Percentiles rank a stretch among this genome's conserved stretches.
phyloP scores from a whole-genome alignment of 2,888 invertebrate species.

The Willowsia nigromaculata region DNA sequence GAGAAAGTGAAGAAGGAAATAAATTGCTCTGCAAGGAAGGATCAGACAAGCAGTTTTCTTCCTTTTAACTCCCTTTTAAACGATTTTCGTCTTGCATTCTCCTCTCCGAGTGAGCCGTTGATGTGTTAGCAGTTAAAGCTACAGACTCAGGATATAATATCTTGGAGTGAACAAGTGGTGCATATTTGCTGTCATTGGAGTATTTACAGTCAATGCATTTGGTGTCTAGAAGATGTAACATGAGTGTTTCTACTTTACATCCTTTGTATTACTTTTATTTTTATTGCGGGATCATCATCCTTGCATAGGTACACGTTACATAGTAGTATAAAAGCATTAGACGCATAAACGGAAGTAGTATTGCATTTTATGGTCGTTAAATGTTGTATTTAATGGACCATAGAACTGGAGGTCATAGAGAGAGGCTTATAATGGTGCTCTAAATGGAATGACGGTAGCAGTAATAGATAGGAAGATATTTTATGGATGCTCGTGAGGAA shows the following conservation, averaged over 20 bases:
- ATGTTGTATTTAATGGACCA: conserved; percentile 57
- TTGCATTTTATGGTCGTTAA: conserved; percentile 64
- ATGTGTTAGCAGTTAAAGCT: not conserved
- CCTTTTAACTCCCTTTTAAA: conserved; percentile 68
- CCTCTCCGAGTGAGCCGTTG: conserved; percentile 18
- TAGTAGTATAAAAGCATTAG: not conserved
- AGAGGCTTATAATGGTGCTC: not conserved
- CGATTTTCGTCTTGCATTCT: conserved; percentile 66
- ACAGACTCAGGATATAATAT: not conserved
- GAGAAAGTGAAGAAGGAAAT: conserved; percentile 70
- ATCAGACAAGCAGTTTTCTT: conserved; percentile 68
- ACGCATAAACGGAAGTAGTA: not conserved
- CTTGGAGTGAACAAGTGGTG: conserved; percentile 55
- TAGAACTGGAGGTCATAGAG: conserved; percentile 47
- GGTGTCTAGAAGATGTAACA: not conserved
- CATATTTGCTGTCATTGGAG: conserved; percentile 55
- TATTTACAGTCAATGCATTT: conserved; percentile 50
- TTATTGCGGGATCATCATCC: not conserved
- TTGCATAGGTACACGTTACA: not conserved
- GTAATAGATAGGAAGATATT: not conserved
- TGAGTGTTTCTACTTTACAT: conserved; percentile 1
- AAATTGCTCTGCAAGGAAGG: conserved; percentile 73
- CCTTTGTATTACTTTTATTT: conserved; percentile 27
- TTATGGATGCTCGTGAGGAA: not conserved
- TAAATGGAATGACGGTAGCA: not conserved